Base-by-base conservation (phyloP, 1,140 invertebrate genomes). In the Orussus abietinus region DNA sequence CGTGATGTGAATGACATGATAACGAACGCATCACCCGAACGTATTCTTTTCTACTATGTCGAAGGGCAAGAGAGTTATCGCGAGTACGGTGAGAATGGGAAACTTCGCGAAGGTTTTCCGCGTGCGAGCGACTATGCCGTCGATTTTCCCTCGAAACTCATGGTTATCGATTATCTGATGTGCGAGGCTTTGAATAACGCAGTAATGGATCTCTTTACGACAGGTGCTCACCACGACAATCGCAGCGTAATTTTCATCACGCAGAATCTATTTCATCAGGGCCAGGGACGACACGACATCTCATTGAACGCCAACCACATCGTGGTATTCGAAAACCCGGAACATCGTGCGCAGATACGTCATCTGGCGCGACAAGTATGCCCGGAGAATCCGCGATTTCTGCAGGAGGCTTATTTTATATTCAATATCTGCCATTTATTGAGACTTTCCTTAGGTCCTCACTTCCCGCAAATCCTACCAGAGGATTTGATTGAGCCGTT, bases 181-280 rank as follows among this genome's bases (percentile, higher is more conserved):
- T 50, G 55, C 18, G 60, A 74, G 45, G 55, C 53, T 17, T 38
- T 22, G 1, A 57, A 66, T 49, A 50, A 47, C 15, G 42, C 48
- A 1, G 42, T 71, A 36, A 58, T 61, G 1, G 63, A 71, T 52
- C 51, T 74, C n/a, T 71, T 70, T 48, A 68, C 66, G 5, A 67
- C 73, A 59, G 59, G 57, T 5, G 60, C 55, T 51, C 59, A 71
- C 53, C 53, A 64, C 42, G 38, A 57, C 40, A 72, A 72, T 43
- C 40, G 69, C 11, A 69, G 58, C 49, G 66, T 69, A 17, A 64
- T 73, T 49, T 72, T 60, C 35, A 64, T 69, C 34, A 65, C 66
- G 17, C 66, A 71, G 57, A 71, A 70, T 46, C 26, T 70, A 37
- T 67, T 70, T 52, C 57, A 71, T 53, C 62, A 69, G 53, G 64